Percentiles rank a stretch among this genome's conserved stretches.
Evolutionary conservation across 1,140 invertebrate species (phyloP).

Genomic region (Littorina saxatilis): DNA sequence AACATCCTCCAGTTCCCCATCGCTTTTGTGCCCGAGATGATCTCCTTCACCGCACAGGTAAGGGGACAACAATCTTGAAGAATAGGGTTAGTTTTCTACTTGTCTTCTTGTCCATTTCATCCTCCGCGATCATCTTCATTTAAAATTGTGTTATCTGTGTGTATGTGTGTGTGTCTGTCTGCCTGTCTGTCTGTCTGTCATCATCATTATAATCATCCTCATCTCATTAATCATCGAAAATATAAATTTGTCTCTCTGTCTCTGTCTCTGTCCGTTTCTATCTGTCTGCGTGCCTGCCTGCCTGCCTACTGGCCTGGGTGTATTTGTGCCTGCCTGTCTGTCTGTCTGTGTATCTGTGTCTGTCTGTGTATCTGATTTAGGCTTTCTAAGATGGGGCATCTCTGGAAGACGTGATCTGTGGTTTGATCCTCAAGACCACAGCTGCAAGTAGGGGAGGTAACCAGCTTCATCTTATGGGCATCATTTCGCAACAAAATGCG

Average conservation of each 20-base stretch:
- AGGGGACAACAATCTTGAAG: background rate
- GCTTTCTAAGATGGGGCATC: no score
- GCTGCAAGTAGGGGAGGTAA: no score
- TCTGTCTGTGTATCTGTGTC: background rate
- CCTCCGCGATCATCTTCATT: background rate
- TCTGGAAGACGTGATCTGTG: no score
- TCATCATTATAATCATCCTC: no score
- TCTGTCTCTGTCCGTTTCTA: background rate
- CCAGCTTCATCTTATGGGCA: no score
- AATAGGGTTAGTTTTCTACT: background rate
- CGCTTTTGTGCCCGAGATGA: constrained; percentile 78
- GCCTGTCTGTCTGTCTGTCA: background rate
- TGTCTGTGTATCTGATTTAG: constrained; percentile 12
- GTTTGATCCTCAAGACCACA: no score
- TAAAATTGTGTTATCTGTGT: background rate
- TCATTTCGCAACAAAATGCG: no score
- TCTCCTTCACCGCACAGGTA: constrained; percentile 74
- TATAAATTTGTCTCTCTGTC: background rate
- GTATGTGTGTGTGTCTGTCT: background rate
- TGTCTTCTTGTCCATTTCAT: background rate
- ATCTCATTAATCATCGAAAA: no score
- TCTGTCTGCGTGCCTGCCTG: background rate
- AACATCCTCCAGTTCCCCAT: constrained; percentile 96
- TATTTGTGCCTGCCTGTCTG: background rate
- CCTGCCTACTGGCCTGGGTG: background rate